Base-by-base conservation (phyloP, 2,888 invertebrate genomes). In the Amphipyra berbera region DNA sequence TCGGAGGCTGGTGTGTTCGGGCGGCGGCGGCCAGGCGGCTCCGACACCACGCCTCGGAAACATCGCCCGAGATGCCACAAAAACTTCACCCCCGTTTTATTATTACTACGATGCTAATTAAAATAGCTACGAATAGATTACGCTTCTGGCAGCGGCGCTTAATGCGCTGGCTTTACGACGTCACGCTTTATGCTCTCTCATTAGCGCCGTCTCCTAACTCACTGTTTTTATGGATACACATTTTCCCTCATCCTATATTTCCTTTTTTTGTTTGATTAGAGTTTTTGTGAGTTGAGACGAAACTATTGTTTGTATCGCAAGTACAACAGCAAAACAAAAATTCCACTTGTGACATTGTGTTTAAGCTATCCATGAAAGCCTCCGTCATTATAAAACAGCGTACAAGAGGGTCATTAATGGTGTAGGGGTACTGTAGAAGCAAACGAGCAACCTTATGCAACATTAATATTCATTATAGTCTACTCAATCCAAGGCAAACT, bases 41-140 rank as follows among this genome's bases (percentile, higher is more conserved):
- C 78, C 78, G 76, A 77, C 83, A 83, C 82, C 76, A 81, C 82
- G 86, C 83, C 83, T 82, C 87, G 85, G 84, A 86, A 89, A 87
- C 86, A 87, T 85, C 82, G 85, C 85, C 86, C 79, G 85, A 87
- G 89, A 91, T 87, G 86, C 90, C 89, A 90, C 92, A 93, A 93
- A 93, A 93, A 93, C 90, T 91, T 91, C 85, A 83, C 88, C 90
- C 89, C 78, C 88, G 86, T 89, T 90, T 89, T 91, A 90, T 92
- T 92, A 91, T 92, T 90, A 89, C 90, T 91, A 89, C 88, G 88
- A 90, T 90, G 92, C 92, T 93, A 94, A 94, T 94, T 94, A 94
- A 94, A 93, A 94, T 92, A 93, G 90, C 91, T 91, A 85, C 88
- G 91, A 92, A 93, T 93, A 94, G 93, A 93, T 93, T 90, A 93